Evolutionary conservation across 2,888 invertebrate genomes (phyloP).

Genomic region (Andrena praecox): DNA sequence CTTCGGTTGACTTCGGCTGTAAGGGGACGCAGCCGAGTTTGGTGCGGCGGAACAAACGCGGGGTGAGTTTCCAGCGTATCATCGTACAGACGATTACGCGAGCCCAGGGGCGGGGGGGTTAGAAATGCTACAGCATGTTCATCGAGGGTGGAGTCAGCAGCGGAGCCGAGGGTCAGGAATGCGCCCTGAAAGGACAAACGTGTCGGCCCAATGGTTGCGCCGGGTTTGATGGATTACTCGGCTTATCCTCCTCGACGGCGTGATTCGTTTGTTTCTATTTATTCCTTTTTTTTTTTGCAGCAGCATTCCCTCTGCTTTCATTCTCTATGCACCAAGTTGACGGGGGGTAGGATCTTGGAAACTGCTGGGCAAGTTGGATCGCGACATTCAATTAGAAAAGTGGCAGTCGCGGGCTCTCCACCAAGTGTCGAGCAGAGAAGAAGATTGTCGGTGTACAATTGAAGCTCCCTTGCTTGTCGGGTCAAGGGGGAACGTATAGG

Average conservation of each 20-base stretch:
- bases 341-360: too few species aligned
- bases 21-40: slow-evolving; percentile 49
- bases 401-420: neutral
- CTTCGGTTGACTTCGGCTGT: slow-evolving; percentile 19
- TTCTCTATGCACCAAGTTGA: neutral
- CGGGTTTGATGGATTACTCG: slow-evolving; percentile 37
- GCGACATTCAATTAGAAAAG: neutral
- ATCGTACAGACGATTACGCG: slow-evolving; percentile 70
- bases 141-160: slow-evolving; percentile 59
- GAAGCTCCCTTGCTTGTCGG: neutral
- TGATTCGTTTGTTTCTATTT: slow-evolving; percentile 16
- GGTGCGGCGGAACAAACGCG: slow-evolving; percentile 61
- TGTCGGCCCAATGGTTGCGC: slow-evolving; percentile 32
- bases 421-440: neutral
- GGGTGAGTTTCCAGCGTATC: slow-evolving; percentile 70
- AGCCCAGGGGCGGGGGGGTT: slow-evolving; percentile 39
- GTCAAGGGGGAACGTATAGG: neutral
- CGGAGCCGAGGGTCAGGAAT: slow-evolving; percentile 61
- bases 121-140: slow-evolving; percentile 48
- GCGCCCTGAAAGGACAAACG: slow-evolving; percentile 57
- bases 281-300: neutral
- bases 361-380: neutral
- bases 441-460: neutral
- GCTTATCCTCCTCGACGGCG: neutral
- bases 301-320: too few species aligned